A percentile compares a stretch with the other conserved stretches of the same genome.
Evolutionary conservation across 2,888 invertebrate genomes (phyloP).

Genomic region (Limenitis camilla): DNA sequence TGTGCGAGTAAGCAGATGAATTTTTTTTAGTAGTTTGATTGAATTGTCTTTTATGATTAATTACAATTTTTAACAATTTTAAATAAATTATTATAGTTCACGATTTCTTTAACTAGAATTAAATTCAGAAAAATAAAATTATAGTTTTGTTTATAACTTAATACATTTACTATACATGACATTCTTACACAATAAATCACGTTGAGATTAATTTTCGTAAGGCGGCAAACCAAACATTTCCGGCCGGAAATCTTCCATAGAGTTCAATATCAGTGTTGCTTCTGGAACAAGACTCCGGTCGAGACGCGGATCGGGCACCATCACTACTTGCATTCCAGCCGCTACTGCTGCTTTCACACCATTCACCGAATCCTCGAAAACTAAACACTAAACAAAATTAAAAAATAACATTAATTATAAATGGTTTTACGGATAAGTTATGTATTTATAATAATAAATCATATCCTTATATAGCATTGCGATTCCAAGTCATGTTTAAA

Average conservation of each 20-base stretch:
- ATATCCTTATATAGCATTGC: too few species aligned
- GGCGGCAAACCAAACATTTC: conserved; percentile 89
- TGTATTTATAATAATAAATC: too few species aligned
- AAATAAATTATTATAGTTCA: too few species aligned
- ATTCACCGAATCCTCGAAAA: conserved; percentile 93
- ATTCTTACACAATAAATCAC: not conserved
- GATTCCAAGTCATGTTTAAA: too few species aligned
- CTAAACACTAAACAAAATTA: conserved; percentile 77
- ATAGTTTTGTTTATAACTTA: too few species aligned
- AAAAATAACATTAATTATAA: not conserved
- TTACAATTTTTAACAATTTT: too few species aligned
- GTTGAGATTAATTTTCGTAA: conserved; percentile 20
- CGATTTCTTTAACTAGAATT: too few species aligned
- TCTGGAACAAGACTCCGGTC: conserved; percentile 43
- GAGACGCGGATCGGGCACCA: conserved; percentile 80
- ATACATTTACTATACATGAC: too few species aligned
- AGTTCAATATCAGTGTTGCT: conserved; percentile 81
- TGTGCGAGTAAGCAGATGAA: too few species aligned
- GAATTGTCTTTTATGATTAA: too few species aligned
- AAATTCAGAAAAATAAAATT: too few species aligned
- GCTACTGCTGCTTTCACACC: conserved; percentile 85
- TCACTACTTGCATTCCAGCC: conserved; percentile 90
- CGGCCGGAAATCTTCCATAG: conserved; percentile 85
- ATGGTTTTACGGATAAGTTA: not conserved
- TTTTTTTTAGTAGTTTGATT: too few species aligned